phyloP scores from a whole-genome alignment of 2,888 invertebrate genomes.

The Cerastis rubricosa region DNA sequence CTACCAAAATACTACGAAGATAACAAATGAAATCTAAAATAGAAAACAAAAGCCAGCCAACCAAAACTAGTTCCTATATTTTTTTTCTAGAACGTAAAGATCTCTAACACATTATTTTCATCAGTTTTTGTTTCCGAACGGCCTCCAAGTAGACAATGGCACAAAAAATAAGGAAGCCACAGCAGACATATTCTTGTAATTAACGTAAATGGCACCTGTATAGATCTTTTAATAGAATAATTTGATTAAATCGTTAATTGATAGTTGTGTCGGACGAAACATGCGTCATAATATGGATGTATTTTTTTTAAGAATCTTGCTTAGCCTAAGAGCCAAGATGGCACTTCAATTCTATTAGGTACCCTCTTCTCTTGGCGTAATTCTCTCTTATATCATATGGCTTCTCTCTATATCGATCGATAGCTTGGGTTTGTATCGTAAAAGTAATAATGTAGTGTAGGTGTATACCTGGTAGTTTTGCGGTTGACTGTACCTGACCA shows the following conservation, averaged over 20 bases:
- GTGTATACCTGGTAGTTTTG: no score
- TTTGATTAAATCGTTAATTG: conserved; percentile 37
- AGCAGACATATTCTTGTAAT: conserved; percentile 58
- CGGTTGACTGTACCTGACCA: not conserved
- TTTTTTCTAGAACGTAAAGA: conserved; percentile 32
- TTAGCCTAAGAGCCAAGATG: not conserved
- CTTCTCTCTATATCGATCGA: no score
- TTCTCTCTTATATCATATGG: not conserved
- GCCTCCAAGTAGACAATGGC: conserved; percentile 65
- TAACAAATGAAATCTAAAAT: conserved; percentile 37
- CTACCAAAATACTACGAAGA: not conserved
- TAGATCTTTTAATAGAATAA: conserved; percentile 26
- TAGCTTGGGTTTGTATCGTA: not conserved
- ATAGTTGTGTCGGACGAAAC: not conserved
- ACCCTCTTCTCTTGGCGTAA: not conserved
- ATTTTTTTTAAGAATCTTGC: not conserved
- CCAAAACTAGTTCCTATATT: conserved; percentile 40
- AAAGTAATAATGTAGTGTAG: no score
- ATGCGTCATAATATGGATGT: not conserved
- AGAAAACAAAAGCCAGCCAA: conserved; percentile 38
- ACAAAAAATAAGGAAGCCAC: conserved; percentile 67
- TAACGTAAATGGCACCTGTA: conserved; percentile 54
- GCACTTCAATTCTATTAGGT: not conserved
- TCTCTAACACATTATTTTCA: conserved; percentile 54
- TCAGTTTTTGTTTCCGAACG: conserved; percentile 50